phyloP scores from a whole-genome alignment of 2,797 vertebrate species.

The Mus minutoides region DNA sequence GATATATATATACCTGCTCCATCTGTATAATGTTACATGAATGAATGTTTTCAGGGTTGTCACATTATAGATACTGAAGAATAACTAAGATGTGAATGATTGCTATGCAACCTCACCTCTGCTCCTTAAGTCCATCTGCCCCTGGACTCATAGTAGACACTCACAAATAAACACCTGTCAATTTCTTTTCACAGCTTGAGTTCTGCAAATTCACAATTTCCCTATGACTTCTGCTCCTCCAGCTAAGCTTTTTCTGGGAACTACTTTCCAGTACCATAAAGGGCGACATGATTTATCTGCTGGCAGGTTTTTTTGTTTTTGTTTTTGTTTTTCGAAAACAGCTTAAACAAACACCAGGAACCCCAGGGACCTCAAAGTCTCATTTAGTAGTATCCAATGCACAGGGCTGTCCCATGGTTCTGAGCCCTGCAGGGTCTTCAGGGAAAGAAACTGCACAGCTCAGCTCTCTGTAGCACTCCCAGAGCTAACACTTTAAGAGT shows the following conservation, averaged over 20 bases:
- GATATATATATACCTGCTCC: not conserved
- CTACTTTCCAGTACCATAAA: not conserved
- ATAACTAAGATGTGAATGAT: not conserved
- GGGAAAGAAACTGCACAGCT: not conserved
- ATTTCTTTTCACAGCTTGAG: not conserved
- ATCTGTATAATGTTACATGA: not conserved
- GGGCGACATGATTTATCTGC: slow-evolving; percentile 19
- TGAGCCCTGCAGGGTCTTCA: not conserved
- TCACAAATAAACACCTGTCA: slow-evolving; percentile 19
- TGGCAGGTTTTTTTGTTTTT: not conserved
- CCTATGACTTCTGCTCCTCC: not conserved
- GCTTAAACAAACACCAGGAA: not conserved
- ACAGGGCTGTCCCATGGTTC: accelerated
- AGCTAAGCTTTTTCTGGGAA: slow-evolving; percentile 13
- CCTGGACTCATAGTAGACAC: not conserved
- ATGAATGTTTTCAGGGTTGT: not conserved
- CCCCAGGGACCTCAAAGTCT: not conserved
- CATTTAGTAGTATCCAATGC: not conserved
- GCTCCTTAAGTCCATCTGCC: not conserved
- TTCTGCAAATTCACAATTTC: not conserved
- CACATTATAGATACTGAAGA: not conserved
- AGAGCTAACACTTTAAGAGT: slow-evolving; percentile 68
- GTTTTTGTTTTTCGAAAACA: not conserved
- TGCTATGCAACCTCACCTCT: not conserved
- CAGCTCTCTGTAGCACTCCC: not conserved